Conservation (phyloP, 2,888 invertebrate genomes). For the Zaprionus bogoriensis region DNA sequence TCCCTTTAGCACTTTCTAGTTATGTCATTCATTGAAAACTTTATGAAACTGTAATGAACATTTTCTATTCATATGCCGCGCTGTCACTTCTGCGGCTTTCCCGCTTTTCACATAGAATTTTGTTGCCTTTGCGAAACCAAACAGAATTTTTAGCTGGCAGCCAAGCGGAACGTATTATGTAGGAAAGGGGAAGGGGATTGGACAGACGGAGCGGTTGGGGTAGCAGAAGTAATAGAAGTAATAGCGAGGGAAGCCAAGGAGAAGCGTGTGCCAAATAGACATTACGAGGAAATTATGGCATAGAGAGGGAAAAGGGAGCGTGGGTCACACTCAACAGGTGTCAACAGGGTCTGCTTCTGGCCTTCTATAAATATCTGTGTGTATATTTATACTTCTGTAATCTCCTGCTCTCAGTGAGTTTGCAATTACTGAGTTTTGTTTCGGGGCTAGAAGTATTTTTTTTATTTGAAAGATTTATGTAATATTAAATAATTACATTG, state of each 20-base stretch:
- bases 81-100: background rate
- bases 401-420: too few species aligned
- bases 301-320: too few species aligned
- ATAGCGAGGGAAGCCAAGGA: background rate
- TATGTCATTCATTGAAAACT: constrained; percentile 25
- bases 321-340: too few species aligned
- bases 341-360: too few species aligned
- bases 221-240: background rate
- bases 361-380: too few species aligned
- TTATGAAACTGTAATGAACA: constrained; percentile 16
- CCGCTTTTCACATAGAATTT: constrained; percentile 9
- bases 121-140: constrained; percentile 20
- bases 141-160: constrained; percentile 32
- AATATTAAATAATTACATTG: too few species aligned
- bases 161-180: constrained; percentile 45
- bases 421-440: too few species aligned
- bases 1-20: constrained; percentile 25
- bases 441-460: too few species aligned
- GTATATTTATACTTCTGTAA: too few species aligned
- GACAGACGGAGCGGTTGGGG: background rate
- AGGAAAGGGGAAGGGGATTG: background rate
- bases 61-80: constrained; percentile 10
- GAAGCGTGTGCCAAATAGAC: too few species aligned
- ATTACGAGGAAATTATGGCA: too few species aligned
- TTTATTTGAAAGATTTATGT: too few species aligned